Percentiles rank a stretch among this genome's conserved stretches.
Evolutionary conservation across 2,888 invertebrate species (phyloP).

Genomic region (Yponomeuta sedellus): DNA sequence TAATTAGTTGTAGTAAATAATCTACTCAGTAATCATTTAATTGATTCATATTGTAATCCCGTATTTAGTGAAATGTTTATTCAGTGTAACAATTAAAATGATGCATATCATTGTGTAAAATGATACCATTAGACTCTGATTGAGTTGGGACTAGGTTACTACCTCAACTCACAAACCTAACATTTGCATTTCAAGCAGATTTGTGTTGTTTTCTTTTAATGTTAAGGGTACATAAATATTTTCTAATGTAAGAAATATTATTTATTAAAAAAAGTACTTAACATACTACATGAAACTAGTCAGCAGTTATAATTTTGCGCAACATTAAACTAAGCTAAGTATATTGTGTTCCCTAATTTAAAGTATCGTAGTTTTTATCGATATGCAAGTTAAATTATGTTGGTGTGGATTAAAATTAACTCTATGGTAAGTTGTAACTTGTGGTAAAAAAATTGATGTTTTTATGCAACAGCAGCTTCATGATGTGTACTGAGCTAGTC

Average conservation of each 20-base stretch:
- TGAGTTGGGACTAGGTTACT: background rate
- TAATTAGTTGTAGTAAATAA: constrained; percentile 61
- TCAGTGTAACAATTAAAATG: constrained; percentile 8
- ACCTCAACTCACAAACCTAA: constrained; percentile 7
- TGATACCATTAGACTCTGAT: constrained; percentile 5
- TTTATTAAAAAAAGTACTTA: constrained; percentile 74
- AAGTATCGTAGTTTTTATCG: constrained; percentile 57
- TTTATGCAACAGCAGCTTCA: background rate
- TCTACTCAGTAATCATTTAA: constrained; percentile 43
- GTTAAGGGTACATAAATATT: constrained; percentile 66
- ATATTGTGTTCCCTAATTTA: constrained; percentile 72
- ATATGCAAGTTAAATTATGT: constrained; percentile 69
- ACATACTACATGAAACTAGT: constrained; percentile 71
- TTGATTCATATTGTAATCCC: constrained; percentile 14
- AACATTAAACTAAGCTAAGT: constrained; percentile 68
- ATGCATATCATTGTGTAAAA: constrained; percentile 15
- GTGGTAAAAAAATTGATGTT: background rate
- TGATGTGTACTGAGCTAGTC: constrained; percentile 3
- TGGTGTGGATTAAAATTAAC: constrained; percentile 48
- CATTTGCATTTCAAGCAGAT: constrained; percentile 15
- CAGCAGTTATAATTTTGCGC: constrained; percentile 73
- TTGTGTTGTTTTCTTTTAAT: constrained; percentile 41
- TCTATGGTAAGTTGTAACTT: constrained; percentile 5
- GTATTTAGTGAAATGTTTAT: constrained; percentile 16
- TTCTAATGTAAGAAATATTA: constrained; percentile 65